Conservation (phyloP, 2,797 vertebrate genomes). For the Bryconaethiops microstoma region DNA sequence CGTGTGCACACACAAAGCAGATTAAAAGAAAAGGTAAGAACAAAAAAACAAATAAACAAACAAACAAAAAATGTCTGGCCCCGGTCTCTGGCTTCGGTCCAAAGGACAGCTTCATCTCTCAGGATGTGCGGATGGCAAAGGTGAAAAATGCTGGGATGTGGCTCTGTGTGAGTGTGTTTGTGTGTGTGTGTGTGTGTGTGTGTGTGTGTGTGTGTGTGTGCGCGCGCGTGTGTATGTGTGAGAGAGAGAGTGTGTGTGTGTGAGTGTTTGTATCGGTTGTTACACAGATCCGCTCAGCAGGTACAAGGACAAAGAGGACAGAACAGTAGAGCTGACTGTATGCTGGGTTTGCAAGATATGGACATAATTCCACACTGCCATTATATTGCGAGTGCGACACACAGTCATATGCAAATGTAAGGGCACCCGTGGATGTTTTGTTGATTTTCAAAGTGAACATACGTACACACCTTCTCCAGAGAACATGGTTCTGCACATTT, state of each 20-base stretch:
- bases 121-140: conserved; percentile 10
- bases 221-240: too few species aligned
- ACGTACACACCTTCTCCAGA: too few species aligned
- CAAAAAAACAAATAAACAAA: background rate
- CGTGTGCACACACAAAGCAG: conserved; percentile 40
- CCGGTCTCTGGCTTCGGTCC: conserved; percentile 40
- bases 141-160: conserved; percentile 22
- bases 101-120: conserved; percentile 65
- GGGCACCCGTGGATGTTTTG: too few species aligned
- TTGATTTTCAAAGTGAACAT: too few species aligned
- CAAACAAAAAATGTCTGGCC: conserved; percentile 17
- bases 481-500: too few species aligned
- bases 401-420: too few species aligned
- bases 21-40: conserved; percentile 38
- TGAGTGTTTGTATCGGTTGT: conserved; percentile 11
- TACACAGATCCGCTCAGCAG: conserved; percentile 6
- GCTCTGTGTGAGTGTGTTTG: background rate
- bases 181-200: too few species aligned
- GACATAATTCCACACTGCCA: background rate
- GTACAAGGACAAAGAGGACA: conserved; percentile 42
- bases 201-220: too few species aligned
- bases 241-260: background rate
- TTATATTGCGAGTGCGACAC: background rate
- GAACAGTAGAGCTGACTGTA: conserved; percentile 12
- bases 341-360: background rate